Percentiles rank a stretch among this genome's conserved stretches.
Evolutionary conservation across 23 tunicate species (phyloP).

Genomic region (Ascidia mentula): DNA sequence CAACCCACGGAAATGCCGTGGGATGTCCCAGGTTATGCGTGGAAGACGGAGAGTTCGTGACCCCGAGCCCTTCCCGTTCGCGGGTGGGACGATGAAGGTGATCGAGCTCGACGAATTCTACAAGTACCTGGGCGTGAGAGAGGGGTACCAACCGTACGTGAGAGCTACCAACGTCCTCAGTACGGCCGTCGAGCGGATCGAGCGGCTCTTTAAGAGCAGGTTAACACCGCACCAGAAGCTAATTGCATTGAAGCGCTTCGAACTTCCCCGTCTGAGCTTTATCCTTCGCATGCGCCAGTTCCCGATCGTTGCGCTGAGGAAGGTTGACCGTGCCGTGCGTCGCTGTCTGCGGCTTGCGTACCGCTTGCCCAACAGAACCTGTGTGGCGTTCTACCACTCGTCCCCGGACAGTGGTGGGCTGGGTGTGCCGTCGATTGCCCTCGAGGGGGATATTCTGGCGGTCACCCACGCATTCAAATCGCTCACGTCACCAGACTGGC

Average conservation of each 20-base stretch:
- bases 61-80: neutral
- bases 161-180: neutral
- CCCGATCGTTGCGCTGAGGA: neutral
- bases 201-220: conserved; percentile 6
- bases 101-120: neutral
- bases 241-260: neutral
- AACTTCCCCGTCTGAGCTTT: neutral
- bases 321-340: conserved; percentile 3
- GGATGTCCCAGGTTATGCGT: neutral
- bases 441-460: neutral
- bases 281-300: neutral
- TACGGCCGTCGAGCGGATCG: neutral
- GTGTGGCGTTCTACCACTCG: conserved; percentile 17
- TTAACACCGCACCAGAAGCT: conserved; percentile 19
- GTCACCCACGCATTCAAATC: conserved; percentile 8
- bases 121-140: conserved; percentile 19
- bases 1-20: neutral
- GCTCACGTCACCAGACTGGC: conserved; percentile 4
- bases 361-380: neutral
- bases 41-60: neutral
- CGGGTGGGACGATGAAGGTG: too few relatives aligned
- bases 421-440: neutral
- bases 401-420: conserved; percentile 4
- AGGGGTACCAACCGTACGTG: neutral
- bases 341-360: neutral